Evolutionary conservation across 2,888 invertebrate genomes (phyloP).

Genomic region (Campoletis raptor): DNA sequence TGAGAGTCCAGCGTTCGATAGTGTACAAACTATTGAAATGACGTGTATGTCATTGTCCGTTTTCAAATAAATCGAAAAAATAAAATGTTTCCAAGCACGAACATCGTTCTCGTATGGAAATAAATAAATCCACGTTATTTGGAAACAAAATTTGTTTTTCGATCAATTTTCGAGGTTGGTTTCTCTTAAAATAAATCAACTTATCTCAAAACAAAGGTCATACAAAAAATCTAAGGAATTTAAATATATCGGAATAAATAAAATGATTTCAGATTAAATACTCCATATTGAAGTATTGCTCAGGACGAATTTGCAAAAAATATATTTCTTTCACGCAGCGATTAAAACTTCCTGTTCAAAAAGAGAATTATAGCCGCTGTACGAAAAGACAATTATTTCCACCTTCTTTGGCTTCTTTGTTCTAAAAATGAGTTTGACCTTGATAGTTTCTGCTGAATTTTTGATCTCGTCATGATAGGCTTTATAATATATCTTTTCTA

Average conservation of each 20-base stretch:
- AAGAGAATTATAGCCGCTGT: background rate
- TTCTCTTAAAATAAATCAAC: too few relatives aligned
- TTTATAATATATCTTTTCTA: background rate
- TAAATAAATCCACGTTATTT: background rate
- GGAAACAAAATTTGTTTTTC: background rate
- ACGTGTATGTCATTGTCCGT: conserved; percentile 5
- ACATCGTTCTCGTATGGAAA: background rate
- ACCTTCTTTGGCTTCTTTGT: background rate
- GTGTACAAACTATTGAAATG: conserved; percentile 26
- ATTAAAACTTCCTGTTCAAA: background rate
- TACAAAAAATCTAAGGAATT: too few relatives aligned
- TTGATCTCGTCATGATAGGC: background rate
- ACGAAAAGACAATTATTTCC: background rate
- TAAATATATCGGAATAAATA: too few relatives aligned
- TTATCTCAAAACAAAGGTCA: too few relatives aligned
- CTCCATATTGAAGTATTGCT: background rate
- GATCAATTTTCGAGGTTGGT: too few relatives aligned
- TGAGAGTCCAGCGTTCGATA: conserved; percentile 11
- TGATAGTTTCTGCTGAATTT: background rate
- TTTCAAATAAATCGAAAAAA: conserved; percentile 15
- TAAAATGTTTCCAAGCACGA: background rate
- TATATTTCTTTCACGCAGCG: background rate
- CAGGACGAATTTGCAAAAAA: background rate
- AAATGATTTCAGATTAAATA: background rate
- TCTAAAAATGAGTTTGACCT: background rate